Evolutionary conservation across 2,797 vertebrate species (phyloP).

Genomic region (Diplodus sargus): DNA sequence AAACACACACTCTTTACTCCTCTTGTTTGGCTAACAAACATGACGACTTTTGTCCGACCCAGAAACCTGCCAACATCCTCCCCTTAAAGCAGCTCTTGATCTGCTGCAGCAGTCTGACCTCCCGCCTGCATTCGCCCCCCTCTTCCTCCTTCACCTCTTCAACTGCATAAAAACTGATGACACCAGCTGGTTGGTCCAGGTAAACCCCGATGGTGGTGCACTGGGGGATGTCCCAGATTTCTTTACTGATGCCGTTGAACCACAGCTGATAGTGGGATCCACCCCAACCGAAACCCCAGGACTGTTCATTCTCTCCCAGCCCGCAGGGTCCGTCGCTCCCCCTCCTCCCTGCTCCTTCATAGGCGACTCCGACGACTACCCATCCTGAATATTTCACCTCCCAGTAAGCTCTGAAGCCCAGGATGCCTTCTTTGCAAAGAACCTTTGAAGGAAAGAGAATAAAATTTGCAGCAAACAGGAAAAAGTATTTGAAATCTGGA

Average conservation of each 20-base stretch:
- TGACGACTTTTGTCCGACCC: slow-evolving; percentile 70
- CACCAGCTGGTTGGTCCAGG: slow-evolving; percentile 74
- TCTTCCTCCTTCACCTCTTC: slow-evolving; percentile 52
- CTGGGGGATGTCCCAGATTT: slow-evolving; percentile 60
- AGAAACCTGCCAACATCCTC: slow-evolving; percentile 76
- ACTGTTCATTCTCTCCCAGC: slow-evolving; percentile 75
- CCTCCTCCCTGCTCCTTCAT: slow-evolving; percentile 60
- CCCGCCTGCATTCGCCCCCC: slow-evolving; percentile 21
- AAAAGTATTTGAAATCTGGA: neutral
- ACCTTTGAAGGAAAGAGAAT: slow-evolving; percentile 34
- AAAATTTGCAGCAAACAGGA: neutral
- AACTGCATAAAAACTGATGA: slow-evolving; percentile 72
- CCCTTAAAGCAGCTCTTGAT: slow-evolving; percentile 68
- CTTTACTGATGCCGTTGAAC: slow-evolving; percentile 55
- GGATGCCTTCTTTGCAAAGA: slow-evolving; percentile 70
- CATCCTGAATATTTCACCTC: slow-evolving; percentile 70
- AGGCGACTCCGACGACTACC: slow-evolving; percentile 60
- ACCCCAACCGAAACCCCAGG: slow-evolving; percentile 76
- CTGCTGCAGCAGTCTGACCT: slow-evolving; percentile 62
- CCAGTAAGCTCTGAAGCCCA: slow-evolving; percentile 71
- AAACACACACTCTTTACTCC: slow-evolving; percentile 4
- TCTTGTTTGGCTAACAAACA: slow-evolving; percentile 45
- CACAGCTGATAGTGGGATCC: slow-evolving; percentile 73
- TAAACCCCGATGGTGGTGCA: slow-evolving; percentile 62
- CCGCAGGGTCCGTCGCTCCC: slow-evolving; percentile 60